Percentiles rank a stretch among this genome's conserved stretches.
These are phyloP conservation scores for Chydorus sphaericus DNA, from an alignment of 2,888 invertebrate species.

Conservation along the genomic window DNA sequence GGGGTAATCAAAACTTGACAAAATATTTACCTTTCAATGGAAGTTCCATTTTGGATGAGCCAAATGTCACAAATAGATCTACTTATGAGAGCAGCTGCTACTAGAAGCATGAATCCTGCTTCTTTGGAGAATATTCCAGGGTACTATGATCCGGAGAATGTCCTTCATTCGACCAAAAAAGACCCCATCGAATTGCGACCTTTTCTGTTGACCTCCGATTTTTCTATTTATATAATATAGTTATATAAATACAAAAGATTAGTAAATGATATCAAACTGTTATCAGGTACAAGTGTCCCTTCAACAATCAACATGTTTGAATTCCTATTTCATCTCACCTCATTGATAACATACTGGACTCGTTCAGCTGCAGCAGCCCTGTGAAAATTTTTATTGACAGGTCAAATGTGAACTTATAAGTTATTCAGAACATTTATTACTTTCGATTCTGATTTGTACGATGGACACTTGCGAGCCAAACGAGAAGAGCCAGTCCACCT, in stretches of 20 bases:
- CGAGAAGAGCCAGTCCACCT: conserved; percentile 2
- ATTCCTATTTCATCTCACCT: conserved; percentile 27
- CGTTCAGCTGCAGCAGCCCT: conserved; percentile 46
- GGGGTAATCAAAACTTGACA: conserved; percentile 15
- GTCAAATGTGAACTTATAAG: not conserved
- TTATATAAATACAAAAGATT: not conserved
- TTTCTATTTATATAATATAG: not conserved
- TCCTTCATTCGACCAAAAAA: conserved; percentile 18
- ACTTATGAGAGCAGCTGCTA: conserved; percentile 66
- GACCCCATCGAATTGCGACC: conserved; percentile 16
- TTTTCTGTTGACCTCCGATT: not conserved
- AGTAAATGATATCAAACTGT: not conserved
- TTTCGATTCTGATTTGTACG: not conserved
- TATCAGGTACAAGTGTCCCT: not conserved
- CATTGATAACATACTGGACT: conserved; percentile 63
- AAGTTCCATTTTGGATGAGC: conserved; percentile 89
- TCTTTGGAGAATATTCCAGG: conserved; percentile 67
- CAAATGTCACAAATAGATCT: conserved; percentile 91
- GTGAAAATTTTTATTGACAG: conserved; percentile 20
- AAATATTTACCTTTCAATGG: conserved; percentile 60
- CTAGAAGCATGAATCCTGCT: conserved; percentile 50
- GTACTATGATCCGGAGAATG: conserved; percentile 45
- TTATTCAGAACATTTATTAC: not conserved
- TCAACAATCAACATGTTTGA: not conserved
- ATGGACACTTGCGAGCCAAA: conserved; percentile 12